Evolutionary conservation across 2,113 vertebrate species (phyloP).

Genomic region (Loxodonta africana): DNA sequence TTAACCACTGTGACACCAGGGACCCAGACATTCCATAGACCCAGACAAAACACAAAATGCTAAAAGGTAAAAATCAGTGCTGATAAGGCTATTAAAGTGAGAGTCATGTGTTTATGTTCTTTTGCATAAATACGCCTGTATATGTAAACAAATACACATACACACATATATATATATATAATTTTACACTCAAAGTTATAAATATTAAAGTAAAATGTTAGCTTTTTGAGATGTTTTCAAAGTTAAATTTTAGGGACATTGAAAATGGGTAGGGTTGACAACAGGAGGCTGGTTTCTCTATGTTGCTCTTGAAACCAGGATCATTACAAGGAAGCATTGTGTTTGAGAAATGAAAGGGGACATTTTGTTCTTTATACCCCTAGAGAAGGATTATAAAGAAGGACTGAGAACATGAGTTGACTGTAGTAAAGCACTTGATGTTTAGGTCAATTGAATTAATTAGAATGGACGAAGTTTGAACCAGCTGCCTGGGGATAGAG

Average conservation of each 20-base stretch:
- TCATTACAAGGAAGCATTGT: neutral
- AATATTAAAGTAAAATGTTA: neutral
- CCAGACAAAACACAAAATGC: neutral
- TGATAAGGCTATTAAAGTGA: neutral
- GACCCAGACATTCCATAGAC: neutral
- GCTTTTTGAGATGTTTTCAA: neutral
- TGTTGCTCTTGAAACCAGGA: neutral
- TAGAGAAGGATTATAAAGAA: neutral
- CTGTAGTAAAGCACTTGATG: neutral
- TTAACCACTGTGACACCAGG: no score
- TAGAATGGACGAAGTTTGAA: neutral
- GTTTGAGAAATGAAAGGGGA: neutral
- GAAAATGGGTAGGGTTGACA: fast-evolving
- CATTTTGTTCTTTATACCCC: fast-evolving
- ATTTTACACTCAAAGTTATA: no score
- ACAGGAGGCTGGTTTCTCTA: no score
- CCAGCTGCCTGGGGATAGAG: neutral
- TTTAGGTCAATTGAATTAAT: neutral
- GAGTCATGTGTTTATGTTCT: neutral
- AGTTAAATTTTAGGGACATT: neutral
- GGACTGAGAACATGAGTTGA: neutral
- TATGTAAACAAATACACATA: neutral
- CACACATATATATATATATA: no score
- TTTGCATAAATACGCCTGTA: neutral
- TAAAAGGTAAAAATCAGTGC: neutral